Evolutionary conservation across 2,797 vertebrate species (phyloP).

Genomic region (Gastrophryne carolinensis): DNA sequence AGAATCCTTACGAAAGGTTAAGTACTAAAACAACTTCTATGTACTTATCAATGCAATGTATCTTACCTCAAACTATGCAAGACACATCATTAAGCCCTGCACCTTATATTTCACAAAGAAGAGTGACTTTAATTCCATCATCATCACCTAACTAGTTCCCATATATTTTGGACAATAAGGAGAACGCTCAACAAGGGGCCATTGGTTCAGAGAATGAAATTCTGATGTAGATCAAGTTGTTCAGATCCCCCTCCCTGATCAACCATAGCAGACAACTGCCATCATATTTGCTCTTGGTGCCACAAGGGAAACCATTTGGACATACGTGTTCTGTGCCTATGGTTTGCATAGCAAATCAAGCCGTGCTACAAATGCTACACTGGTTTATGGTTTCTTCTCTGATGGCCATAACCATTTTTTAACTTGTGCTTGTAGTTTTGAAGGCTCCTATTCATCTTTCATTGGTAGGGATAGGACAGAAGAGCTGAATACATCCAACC

Average conservation of each 20-base stretch:
- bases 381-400: no score
- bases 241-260: no score
- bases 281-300: background rate
- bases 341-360: no score
- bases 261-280: background rate
- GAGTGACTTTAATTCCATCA: background rate
- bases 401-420: no score
- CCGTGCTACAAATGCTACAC: no score
- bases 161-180: slow-evolving; percentile 2
- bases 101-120: slow-evolving; percentile 6
- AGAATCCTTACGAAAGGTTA: background rate
- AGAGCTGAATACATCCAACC: no score
- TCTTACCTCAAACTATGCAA: slow-evolving; percentile 43
- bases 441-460: no score
- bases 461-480: no score
- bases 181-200: no score
- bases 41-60: slow-evolving; percentile 29
- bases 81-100: background rate
- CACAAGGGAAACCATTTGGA: background rate
- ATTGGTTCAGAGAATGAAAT: no score
- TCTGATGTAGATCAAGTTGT: no score
- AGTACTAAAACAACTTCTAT: slow-evolving; percentile 24
- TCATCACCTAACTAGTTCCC: slow-evolving; percentile 4
- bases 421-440: no score
- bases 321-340: slow-evolving; percentile 1